Evolutionary conservation across 1,140 invertebrate species (phyloP), one percentile per base, ranked within the genome.

Genomic region (Tetragnatha versicolor): DNA sequence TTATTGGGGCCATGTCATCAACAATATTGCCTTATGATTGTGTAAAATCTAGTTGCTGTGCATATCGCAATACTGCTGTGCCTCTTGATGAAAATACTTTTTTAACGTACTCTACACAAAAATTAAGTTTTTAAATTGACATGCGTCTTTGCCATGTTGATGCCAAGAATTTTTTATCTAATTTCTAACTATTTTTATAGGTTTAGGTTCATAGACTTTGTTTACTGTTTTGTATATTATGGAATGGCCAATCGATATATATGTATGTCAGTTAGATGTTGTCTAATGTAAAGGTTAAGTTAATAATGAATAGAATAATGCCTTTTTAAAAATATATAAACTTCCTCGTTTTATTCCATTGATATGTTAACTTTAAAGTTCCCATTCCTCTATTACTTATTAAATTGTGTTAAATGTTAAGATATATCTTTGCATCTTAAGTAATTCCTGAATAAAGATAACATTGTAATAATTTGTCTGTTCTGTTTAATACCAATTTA

Each of bases 51-150:
- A 65, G 45, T 42, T 66, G 47, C 45, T 25, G 47, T 77, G 73
- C 73, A 77, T 77, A 77, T 77, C 73, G 60, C 45, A 66, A 77
- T 77, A 65, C 61, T 77, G 73, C 73, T 77, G 73, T 77, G 73
- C 73, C 73, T 77, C 73, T 42, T 65, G 49, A 77, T 25, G 58
- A 75, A 75, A 61, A 65, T 77, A 77, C 29, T 65, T 77, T 77
- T 75, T 39, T 75, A 75, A 63, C 2, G 51, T 61, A 63, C 35
- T 73, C 17, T 73, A 73, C 27, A 60, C 53, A 58, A 45, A 37
- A 73, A 60, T 73, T 60, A 39, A 60, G 45, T 68, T 68, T 49
- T 68, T 49, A 49, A 68, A 68, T 68, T 68, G 53, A 49, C 49
- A 70, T 37, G 25, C 39, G 42, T 70, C 49, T 31, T 37, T 55